A percentile compares a stretch with the other conserved stretches of the same genome.
Evolutionary conservation across 37 sponge, comb jelly and placozoan genomes (phyloP).

Genomic region (Aplysina aerophoba): DNA sequence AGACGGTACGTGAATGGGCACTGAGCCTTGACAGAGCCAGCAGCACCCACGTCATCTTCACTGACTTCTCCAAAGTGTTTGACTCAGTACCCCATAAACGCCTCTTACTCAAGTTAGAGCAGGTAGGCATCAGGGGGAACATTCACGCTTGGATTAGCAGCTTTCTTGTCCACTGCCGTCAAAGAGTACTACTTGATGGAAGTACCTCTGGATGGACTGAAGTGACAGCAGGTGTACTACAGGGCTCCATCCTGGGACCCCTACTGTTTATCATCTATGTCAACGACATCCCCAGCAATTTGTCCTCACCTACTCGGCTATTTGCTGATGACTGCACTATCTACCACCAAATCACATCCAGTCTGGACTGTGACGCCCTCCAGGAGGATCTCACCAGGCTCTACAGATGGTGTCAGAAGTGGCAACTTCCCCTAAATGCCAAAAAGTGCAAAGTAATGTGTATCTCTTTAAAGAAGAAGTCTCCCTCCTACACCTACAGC

Average conservation of each 20-base stretch:
- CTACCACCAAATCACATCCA: neutral
- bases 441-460: slow-evolving; percentile 15
- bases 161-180: neutral
- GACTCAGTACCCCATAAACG: slow-evolving; percentile 36
- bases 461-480: neutral
- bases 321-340: slow-evolving; percentile 31
- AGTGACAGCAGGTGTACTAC: slow-evolving; percentile 34
- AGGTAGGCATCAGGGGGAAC: slow-evolving; percentile 26
- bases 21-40: neutral
- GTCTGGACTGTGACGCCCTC: neutral
- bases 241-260: slow-evolving; percentile 45
- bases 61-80: slow-evolving; percentile 51
- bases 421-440: neutral
- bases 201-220: neutral
- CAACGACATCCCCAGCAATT: slow-evolving; percentile 14
- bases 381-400: neutral
- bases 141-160: slow-evolving; percentile 13
- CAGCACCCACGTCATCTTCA: slow-evolving; percentile 21
- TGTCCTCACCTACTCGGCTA: neutral
- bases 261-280: slow-evolving; percentile 43
- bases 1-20: slow-evolving; percentile 39
- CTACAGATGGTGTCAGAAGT: neutral
- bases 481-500: neutral
- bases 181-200: slow-evolving; percentile 36
- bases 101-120: slow-evolving; percentile 26